Evolutionary conservation across 1,140 invertebrate genomes (phyloP).

Genomic region (Holcopasites calliopsidis): DNA sequence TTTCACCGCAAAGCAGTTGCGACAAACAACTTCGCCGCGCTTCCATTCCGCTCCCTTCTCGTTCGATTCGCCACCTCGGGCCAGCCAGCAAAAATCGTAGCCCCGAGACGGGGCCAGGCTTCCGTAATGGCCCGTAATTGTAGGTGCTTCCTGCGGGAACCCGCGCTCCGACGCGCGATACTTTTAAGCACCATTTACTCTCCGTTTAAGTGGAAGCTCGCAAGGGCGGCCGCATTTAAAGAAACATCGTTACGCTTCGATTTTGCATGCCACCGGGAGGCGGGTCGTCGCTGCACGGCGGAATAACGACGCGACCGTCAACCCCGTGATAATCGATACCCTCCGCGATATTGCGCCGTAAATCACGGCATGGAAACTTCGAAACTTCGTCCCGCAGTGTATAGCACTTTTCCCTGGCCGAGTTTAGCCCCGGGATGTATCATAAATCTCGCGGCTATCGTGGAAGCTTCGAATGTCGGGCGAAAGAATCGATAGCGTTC

Average conservation of each 20-base stretch:
- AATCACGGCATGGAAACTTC: conserved; percentile 5
- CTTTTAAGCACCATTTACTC: conserved; percentile 28
- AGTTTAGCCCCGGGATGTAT: background rate
- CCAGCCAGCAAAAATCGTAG: background rate
- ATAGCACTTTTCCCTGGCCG: background rate
- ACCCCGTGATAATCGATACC: conserved; percentile 29
- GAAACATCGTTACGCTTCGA: background rate
- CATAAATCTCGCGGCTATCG: conserved; percentile 19
- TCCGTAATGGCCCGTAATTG: conserved; percentile 27
- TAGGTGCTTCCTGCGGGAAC: conserved; percentile 24
- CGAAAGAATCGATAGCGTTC: conserved; percentile 13
- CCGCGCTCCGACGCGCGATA: background rate
- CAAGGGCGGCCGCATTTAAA: background rate
- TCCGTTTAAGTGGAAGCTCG: background rate
- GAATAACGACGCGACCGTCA: conserved; percentile 17
- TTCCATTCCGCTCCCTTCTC: conserved; percentile 4
- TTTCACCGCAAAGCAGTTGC: conserved; percentile 20
- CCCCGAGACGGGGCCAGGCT: conserved; percentile 1
- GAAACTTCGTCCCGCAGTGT: background rate
- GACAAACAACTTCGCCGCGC: background rate
- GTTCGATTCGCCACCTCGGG: background rate
- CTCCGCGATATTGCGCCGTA: conserved; percentile 21
- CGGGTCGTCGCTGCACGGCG: background rate
- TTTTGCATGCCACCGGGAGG: background rate
- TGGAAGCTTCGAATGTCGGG: background rate